Percentiles rank a stretch among this genome's conserved stretches.
Evolutionary conservation across 2,797 vertebrate genomes (phyloP).

Genomic region (Todus mexicanus): DNA sequence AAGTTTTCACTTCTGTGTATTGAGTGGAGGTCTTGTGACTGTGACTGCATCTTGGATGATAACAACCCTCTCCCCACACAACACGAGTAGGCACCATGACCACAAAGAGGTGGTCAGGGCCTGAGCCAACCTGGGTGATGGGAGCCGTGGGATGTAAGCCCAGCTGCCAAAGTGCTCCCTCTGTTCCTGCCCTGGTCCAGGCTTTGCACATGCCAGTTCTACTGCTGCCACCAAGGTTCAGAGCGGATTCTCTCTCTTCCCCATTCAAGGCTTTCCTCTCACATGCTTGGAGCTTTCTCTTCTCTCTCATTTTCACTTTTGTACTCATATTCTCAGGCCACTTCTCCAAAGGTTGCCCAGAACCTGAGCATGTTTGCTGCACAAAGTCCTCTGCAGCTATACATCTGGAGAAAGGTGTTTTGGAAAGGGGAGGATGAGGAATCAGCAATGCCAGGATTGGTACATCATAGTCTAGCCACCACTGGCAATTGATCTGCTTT

Average conservation of each 20-base stretch:
- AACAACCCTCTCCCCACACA: too few relatives aligned
- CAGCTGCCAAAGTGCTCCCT: neutral
- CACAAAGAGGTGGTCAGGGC: neutral
- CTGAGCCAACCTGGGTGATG: neutral
- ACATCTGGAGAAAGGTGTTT: neutral
- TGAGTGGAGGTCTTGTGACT: neutral
- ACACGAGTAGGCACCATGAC: neutral
- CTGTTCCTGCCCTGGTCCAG: neutral
- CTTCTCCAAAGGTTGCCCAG: neutral
- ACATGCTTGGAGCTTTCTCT: neutral
- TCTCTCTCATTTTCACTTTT: neutral
- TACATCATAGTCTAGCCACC: neutral
- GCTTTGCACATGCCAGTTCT: neutral
- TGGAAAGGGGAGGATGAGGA: neutral
- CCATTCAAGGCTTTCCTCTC: neutral
- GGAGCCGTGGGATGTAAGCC: fast-evolving
- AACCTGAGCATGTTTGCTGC: neutral
- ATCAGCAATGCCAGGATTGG: neutral
- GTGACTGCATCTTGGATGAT: neutral
- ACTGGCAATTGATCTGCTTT: neutral
- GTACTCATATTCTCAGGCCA: neutral
- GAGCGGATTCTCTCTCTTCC: neutral
- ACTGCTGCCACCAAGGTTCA: neutral
- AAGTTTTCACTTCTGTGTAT: neutral
- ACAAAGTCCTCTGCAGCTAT: neutral